Base-by-base conservation (phyloP, 2,888 invertebrate species). In the Chloroclysta siterata region DNA sequence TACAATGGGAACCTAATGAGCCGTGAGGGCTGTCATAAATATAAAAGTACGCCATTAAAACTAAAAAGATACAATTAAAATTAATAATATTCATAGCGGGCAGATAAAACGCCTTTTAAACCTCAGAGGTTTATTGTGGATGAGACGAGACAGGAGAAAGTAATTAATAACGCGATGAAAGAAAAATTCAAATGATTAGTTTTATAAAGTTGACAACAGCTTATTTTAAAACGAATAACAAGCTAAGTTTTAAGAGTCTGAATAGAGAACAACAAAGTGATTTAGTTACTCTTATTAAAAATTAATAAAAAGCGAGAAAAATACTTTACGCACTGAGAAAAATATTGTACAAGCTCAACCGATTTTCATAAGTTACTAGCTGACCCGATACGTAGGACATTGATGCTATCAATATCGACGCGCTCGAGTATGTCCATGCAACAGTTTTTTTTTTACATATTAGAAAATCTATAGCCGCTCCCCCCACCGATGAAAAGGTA, bases 81-180 rank as follows among this genome's bases (percentile, higher is more conserved):
- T 44, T 44, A 44, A 17, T 44, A 11, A 46, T 46, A 5, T 44
- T 44, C 69, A 75, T 77, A 78, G 60, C 66, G 53, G 48, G 56
- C 57, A 70, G 69, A 74, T 74, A 67, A 74, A 76, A 69, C 15
- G 68, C 65, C 70, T 70, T 63, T 56, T 53, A 53, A 47, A 51
- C 53, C 60, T 46, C 33, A 48, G 55, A 66, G 53, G 62, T 66
- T 72, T 71, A 52, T 72, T 69, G 68, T 42, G 53, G 28, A 46
- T 22, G 36, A 14, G 59, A 48, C 29, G 54, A 58, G 46, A 54
- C 22, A 60, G 46, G 59, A 61, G 63, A 61, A 65, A 52, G 54
- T 58, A 61, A 72, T 69, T 54, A 61, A 67, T 64, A 53, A 56
- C 39, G 44, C 14, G 44, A 53, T 41, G 36, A 48, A 54, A 59